Percentiles rank a stretch among this genome's conserved stretches.
phyloP scores from a whole-genome alignment of 2,888 invertebrate species.

The Phortica okadai region DNA sequence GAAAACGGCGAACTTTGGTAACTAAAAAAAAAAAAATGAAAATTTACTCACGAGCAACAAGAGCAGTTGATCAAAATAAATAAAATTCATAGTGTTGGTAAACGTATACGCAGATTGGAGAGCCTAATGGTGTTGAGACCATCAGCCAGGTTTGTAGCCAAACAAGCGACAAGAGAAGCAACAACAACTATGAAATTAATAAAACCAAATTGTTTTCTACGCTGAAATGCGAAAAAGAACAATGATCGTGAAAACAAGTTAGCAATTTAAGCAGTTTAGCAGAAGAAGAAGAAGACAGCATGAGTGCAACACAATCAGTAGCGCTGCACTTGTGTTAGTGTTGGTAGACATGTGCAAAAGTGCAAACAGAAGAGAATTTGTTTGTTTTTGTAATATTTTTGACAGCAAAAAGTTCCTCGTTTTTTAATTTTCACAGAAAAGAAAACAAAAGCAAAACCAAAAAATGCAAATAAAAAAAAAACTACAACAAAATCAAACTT shows the following conservation, averaged over 20 bases:
- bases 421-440: conserved; percentile 65
- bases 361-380: conserved; percentile 7
- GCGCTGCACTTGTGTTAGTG: neutral
- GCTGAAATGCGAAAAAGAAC: conserved; percentile 37
- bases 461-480: conserved; percentile 33
- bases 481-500: conserved; percentile 44
- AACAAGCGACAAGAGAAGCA: neutral
- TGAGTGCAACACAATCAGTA: neutral
- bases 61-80: conserved; percentile 75
- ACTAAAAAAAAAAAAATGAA: conserved; percentile 35
- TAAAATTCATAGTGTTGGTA: conserved; percentile 53
- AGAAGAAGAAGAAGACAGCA: conserved; percentile 6
- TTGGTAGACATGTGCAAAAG: neutral
- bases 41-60: conserved; percentile 29
- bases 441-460: conserved; percentile 35
- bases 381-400: conserved; percentile 20
- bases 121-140: neutral
- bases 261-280: neutral
- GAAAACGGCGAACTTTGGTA: conserved; percentile 65
- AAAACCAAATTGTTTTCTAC: neutral
- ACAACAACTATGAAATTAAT: conserved; percentile 16
- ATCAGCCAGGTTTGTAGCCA: conserved; percentile 32
- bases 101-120: conserved; percentile 42
- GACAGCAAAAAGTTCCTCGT: conserved; percentile 67
- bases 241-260: neutral